phyloP scores from a whole-genome alignment of 2,797 vertebrate genomes.

The Onychomys leucogaster region DNA sequence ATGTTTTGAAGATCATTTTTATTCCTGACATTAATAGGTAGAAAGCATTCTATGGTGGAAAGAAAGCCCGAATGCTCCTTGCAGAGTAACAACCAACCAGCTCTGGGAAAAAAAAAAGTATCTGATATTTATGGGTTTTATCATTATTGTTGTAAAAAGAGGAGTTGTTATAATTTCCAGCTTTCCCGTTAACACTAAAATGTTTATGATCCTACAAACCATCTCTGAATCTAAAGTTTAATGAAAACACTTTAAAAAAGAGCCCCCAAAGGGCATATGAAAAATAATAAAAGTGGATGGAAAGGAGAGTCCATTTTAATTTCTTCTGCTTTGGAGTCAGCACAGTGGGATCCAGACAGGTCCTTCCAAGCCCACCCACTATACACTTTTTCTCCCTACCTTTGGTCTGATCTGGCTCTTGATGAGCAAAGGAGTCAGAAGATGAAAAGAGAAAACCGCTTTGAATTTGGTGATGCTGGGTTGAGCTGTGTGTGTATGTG shows the following conservation, averaged over 20 bases:
- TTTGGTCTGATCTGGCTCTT: background rate
- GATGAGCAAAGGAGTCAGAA: background rate
- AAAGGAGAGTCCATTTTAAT: background rate
- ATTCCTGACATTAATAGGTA: background rate
- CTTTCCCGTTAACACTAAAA: background rate
- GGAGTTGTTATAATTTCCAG: background rate
- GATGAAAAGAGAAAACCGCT: background rate
- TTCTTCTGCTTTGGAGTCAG: background rate
- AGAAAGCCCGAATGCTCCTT: background rate
- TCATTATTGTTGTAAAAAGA: constrained; percentile 27
- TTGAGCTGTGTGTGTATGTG: background rate
- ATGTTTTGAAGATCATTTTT: constrained; percentile 19
- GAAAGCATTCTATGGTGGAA: background rate
- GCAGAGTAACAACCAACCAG: background rate
- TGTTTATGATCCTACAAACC: background rate
- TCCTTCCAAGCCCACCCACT: background rate
- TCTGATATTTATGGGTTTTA: constrained; percentile 2
- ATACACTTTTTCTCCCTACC: background rate
- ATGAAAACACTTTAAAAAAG: constrained; percentile 33
- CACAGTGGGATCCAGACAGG: background rate
- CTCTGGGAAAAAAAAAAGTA: background rate
- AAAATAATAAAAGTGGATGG: background rate
- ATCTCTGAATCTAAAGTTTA: constrained; percentile 12
- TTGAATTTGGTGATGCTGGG: background rate
- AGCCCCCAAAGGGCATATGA: background rate